A percentile compares a stretch with the other conserved stretches of the same genome.
Evolutionary conservation across 2,113 vertebrate genomes (phyloP).

Genomic region (Lipophrys pholis): DNA sequence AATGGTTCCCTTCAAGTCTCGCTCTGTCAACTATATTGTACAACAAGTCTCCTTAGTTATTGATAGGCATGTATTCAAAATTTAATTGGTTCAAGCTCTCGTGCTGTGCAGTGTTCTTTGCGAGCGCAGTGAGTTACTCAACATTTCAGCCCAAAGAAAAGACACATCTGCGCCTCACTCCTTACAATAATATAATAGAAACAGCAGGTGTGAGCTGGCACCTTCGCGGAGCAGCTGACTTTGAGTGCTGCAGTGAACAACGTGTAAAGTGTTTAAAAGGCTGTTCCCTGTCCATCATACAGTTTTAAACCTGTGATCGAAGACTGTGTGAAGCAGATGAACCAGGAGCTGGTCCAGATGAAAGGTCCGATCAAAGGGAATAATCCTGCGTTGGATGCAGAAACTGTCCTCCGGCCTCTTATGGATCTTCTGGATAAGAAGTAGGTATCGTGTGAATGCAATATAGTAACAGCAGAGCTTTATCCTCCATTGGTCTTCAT

Average conservation of each 20-base stretch:
- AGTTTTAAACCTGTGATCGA: constrained; percentile 94
- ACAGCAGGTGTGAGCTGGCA: constrained; percentile 3
- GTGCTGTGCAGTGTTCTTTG: constrained; percentile 18
- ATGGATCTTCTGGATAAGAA: constrained; percentile 98
- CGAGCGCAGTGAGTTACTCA: constrained; percentile 37
- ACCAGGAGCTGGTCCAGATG: constrained; percentile 92
- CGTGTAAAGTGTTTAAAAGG: not conserved
- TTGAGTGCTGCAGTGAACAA: not conserved
- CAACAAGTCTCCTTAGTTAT: constrained; percentile 14
- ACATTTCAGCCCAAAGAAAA: constrained; percentile 38
- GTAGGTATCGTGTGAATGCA: constrained; percentile 73
- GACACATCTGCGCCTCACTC: constrained; percentile 9
- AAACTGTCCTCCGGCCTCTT: constrained; percentile 91
- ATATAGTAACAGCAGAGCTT: not conserved
- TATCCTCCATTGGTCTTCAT: not conserved
- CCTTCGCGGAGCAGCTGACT: not conserved
- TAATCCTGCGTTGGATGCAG: constrained; percentile 92
- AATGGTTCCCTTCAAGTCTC: constrained; percentile 20
- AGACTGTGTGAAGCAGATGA: constrained; percentile 97
- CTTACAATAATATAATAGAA: constrained; percentile 19
- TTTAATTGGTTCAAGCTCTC: constrained; percentile 25
- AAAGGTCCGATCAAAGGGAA: constrained; percentile 88
- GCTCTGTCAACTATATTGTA: constrained; percentile 21
- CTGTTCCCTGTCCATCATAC: constrained; percentile 13
- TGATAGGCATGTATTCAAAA: constrained; percentile 17